Percentiles rank a stretch among this genome's conserved stretches.
phyloP scores from a whole-genome alignment of 2,888 invertebrate species.

The Metellina segmentata region DNA sequence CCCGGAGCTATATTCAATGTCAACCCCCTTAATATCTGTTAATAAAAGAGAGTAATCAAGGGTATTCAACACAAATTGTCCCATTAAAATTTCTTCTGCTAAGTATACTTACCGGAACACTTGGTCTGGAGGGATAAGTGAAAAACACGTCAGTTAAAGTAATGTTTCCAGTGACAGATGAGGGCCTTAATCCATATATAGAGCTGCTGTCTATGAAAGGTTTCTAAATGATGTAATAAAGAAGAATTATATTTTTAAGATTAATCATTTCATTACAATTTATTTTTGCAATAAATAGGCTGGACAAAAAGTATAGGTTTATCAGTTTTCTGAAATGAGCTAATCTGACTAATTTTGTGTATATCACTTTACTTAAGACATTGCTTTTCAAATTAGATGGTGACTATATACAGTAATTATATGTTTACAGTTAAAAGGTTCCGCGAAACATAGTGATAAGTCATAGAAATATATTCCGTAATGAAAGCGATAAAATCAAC shows the following conservation, averaged over 20 bases:
- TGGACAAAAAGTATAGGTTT: too few relatives aligned
- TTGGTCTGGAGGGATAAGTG: conserved; percentile 86
- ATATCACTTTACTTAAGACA: too few relatives aligned
- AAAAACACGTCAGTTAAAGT: conserved; percentile 88
- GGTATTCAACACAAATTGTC: background rate
- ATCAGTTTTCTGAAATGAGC: too few relatives aligned
- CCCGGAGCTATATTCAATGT: conserved; percentile 72
- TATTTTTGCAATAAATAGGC: too few relatives aligned
- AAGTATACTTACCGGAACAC: conserved; percentile 80
- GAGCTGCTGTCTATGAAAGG: conserved; percentile 75
- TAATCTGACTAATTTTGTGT: too few relatives aligned
- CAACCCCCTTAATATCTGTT: conserved; percentile 72
- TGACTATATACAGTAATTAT: too few relatives aligned
- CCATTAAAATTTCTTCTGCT: background rate
- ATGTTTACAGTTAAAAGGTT: too few relatives aligned
- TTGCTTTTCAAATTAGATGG: too few relatives aligned
- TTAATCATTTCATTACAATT: background rate
- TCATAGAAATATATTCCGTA: too few relatives aligned
- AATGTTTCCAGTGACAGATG: conserved; percentile 86
- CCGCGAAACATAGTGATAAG: too few relatives aligned
- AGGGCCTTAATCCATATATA: conserved; percentile 80
- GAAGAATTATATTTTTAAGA: background rate
- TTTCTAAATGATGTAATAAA: conserved; percentile 24
- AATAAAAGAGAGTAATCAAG: background rate
- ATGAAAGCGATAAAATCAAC: too few relatives aligned